These are phyloP conservation scores for Vireo altiloquus DNA, from an alignment of 2,113 vertebrate genomes.

Conservation along the genomic window DNA sequence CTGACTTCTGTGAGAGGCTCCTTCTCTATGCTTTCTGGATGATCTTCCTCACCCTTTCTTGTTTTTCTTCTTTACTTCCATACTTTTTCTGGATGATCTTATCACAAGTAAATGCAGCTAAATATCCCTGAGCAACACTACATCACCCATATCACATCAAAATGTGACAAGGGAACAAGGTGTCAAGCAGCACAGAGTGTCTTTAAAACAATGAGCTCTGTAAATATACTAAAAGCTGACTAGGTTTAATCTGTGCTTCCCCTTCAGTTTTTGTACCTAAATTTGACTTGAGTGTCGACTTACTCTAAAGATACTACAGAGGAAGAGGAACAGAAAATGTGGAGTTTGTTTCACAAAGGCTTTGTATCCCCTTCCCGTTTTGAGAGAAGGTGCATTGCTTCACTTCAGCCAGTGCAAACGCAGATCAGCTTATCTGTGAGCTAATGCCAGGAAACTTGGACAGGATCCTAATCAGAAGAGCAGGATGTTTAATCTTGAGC, in stretches of 20 bases:
- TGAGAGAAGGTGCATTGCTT: not conserved
- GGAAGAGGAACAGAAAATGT: slow-evolving; percentile 7
- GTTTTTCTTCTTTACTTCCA: not conserved
- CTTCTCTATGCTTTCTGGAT: not conserved
- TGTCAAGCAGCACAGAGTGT: not conserved
- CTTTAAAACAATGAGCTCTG: not conserved
- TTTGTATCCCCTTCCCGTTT: not conserved
- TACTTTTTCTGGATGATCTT: not conserved
- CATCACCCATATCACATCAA: not conserved
- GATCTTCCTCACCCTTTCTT: not conserved
- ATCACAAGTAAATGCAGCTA: not conserved
- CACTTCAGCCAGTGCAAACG: not conserved
- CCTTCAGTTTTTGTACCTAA: not conserved
- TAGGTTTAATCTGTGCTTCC: not conserved
- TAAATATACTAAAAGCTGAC: not conserved
- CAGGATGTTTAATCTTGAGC: slow-evolving; percentile 29
- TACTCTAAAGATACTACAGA: not conserved
- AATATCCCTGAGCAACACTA: not conserved
- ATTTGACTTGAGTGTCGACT: not conserved
- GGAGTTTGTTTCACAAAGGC: not conserved
- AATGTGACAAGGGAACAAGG: not conserved
- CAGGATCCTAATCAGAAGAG: not conserved
- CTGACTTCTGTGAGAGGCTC: not conserved
- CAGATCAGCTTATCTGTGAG: not conserved
- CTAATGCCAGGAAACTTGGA: slow-evolving; percentile 17